Base-by-base conservation (phyloP, 2,113 vertebrate species). In the Rhinichthys klamathensis region DNA sequence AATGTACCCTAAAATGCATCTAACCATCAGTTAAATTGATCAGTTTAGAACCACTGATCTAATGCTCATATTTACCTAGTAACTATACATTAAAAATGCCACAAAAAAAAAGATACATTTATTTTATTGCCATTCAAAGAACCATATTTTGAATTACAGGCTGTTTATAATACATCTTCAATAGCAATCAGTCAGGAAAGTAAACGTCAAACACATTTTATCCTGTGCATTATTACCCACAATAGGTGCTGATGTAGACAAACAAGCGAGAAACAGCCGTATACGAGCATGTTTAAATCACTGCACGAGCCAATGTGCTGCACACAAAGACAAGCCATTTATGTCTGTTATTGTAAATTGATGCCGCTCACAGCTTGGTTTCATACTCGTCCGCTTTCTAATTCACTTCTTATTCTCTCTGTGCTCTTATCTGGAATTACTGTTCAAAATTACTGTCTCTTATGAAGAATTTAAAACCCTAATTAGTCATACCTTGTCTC, bases 401-500 rank as follows among this genome's bases (percentile, higher is more conserved):
- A 30, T 49, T 44, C 70, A 27, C 27, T 35, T 44, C 67, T 78
- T 81, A 41, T 72, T 80, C 44, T 63, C 56, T 63, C 38, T 8
- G 38, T 65, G 69, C 65, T 77, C 54, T 83, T 56, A 74, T 85
- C 80, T 83, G 25, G 85, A 88, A 86, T 83, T 79, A 86, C 84
- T 11, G 70, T 75, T 74, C 32, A 51, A 75, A 89, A 90, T 91
- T 76, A 84, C 56, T 30, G 12, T 67, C 89, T 84, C 91, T 85
- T 83, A 70, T 56, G 67, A 75, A 49, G 15, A 18, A 89, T 92
- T 88, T 91, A 88, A 90, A 86, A 54, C 60, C 74, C 89, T 90
- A 91, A 93, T 93, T 91, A 91, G 65, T 82, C 86, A 72, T 83
- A 87, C 77, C 88, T 89, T 89, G 86, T 18, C 9, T 84, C 56